Base-by-base conservation (phyloP, 2,888 invertebrate genomes). In the Drosophila emarginata region DNA sequence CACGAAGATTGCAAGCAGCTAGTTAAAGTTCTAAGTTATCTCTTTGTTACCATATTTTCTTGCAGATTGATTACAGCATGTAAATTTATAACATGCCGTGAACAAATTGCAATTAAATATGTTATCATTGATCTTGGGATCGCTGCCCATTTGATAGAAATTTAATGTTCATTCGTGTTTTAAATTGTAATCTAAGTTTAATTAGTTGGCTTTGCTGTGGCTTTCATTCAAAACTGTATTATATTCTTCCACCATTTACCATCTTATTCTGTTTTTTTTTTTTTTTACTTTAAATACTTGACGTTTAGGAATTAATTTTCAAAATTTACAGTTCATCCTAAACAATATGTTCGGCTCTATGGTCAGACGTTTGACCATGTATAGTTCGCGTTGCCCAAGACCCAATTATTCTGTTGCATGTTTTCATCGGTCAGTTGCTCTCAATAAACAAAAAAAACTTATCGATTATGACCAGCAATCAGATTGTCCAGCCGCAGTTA, bases 401-500 rank as follows among this genome's bases (percentile, higher is more conserved):
- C 5, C 6, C 6, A 1, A 9, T 26, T 7, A 4, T 2, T 21
- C n/a, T 0, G 4, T 14, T 2, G 6, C 23, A n/a, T 11, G 0
- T 9, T 9, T 66, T 0, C 64, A 60, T 37, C 2, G 11, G 1
- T 23, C 39, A 7, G 6, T 4, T 0, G 0, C 9, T 1, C 0
- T 61, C 3, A 0, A 4, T 0, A 57, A 15, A n/a, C n/a, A n/a
- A 5, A 11, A 52, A 0, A 14, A 26, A 5, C 53, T 23, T 26
- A 0, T 7, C 0, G 14, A 40, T 5, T 2, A 7, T 0, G 11
- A 54, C 1, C 0, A 0, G 0, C 11, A 14, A 0, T 0, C 5
- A 0, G 14, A 32, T 1, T 68, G 64, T 5, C 56, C 64, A 0
- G 36, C 23, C 3, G 3, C 40, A 0, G 5, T 2, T 1, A 21